A percentile compares a stretch with the other conserved stretches of the same genome.
These are phyloP conservation scores for Tigriopus californicus DNA, from an alignment of 2,888 invertebrate genomes.

Conservation along the genomic window DNA sequence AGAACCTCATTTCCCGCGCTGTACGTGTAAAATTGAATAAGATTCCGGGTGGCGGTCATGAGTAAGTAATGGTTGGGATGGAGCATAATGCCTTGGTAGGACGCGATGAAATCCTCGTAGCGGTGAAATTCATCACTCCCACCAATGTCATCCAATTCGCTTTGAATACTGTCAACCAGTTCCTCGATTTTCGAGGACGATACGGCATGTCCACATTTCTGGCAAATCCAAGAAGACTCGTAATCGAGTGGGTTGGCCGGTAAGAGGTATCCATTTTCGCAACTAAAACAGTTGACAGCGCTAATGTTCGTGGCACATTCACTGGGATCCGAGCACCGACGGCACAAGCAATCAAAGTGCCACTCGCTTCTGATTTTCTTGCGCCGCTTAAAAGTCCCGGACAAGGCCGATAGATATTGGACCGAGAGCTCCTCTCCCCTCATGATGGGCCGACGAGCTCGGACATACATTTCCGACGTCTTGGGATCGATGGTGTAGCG, in stretches of 20 bases:
- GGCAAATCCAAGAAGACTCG: slow-evolving; percentile 10
- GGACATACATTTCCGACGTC: slow-evolving; percentile 7
- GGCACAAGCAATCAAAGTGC: slow-evolving; percentile 13
- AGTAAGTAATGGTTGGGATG: slow-evolving; percentile 11
- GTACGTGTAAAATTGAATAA: slow-evolving; percentile 10
- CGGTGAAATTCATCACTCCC: not conserved
- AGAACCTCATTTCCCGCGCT: not conserved
- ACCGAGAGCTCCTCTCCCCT: slow-evolving; percentile 12
- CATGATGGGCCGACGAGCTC: not conserved
- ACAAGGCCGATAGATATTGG: slow-evolving; percentile 14
- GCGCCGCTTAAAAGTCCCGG: slow-evolving; percentile 5
- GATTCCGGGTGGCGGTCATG: slow-evolving; percentile 4
- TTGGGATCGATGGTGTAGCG: slow-evolving; percentile 8
- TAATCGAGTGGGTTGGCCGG: slow-evolving; percentile 5
- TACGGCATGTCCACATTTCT: not conserved
- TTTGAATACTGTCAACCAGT: not conserved
- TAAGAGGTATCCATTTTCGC: slow-evolving; percentile 4
- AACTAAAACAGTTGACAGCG: not conserved
- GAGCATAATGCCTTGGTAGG: not conserved
- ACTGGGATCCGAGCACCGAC: slow-evolving; percentile 3
- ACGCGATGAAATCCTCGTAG: slow-evolving; percentile 2
- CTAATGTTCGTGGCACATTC: not conserved
- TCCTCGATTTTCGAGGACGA: not conserved
- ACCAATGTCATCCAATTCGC: not conserved
- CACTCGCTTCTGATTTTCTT: slow-evolving; percentile 10